Percentiles rank a stretch among this genome's conserved stretches.
phyloP scores from a whole-genome alignment of 2,113 vertebrate genomes.

The Isurus oxyrinchus region DNA sequence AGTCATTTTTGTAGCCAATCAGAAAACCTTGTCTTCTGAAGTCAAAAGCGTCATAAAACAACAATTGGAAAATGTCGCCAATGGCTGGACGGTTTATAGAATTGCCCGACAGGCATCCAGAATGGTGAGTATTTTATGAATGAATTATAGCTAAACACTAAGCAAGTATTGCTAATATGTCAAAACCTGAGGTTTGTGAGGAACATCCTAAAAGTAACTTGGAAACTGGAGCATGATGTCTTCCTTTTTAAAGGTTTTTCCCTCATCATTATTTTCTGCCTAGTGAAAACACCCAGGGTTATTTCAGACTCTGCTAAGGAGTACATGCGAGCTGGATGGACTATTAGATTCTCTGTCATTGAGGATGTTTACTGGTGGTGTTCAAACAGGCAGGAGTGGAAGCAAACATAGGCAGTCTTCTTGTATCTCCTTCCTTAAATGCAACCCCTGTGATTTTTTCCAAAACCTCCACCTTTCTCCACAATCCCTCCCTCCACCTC shows the following conservation, averaged over 20 bases:
- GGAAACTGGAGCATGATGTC: background rate
- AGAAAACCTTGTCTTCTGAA: constrained; percentile 81
- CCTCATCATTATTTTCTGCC: background rate
- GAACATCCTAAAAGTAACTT: background rate
- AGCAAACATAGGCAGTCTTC: background rate
- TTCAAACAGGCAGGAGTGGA: background rate
- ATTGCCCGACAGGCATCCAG: constrained; percentile 94
- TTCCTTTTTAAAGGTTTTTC: background rate
- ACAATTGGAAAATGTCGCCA: constrained; percentile 85
- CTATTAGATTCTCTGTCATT: background rate
- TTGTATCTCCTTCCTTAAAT: background rate
- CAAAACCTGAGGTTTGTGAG: background rate
- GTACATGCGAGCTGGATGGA: background rate
- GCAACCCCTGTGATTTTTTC: background rate
- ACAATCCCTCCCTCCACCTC: too few relatives aligned
- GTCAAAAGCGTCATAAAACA: constrained; percentile 86
- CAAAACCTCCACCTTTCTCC: background rate
- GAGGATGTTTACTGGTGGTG: background rate
- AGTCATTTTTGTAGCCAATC: constrained; percentile 94
- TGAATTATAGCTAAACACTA: background rate
- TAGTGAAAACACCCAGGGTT: background rate
- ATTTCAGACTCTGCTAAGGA: background rate
- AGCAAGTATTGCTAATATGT: background rate
- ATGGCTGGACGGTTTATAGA: constrained; percentile 93
- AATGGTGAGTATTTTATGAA: constrained; percentile 65